Evolutionary conservation across 2,113 vertebrate species (phyloP), one percentile per base, ranked within the genome.

Genomic region (Laticauda colubrina): DNA sequence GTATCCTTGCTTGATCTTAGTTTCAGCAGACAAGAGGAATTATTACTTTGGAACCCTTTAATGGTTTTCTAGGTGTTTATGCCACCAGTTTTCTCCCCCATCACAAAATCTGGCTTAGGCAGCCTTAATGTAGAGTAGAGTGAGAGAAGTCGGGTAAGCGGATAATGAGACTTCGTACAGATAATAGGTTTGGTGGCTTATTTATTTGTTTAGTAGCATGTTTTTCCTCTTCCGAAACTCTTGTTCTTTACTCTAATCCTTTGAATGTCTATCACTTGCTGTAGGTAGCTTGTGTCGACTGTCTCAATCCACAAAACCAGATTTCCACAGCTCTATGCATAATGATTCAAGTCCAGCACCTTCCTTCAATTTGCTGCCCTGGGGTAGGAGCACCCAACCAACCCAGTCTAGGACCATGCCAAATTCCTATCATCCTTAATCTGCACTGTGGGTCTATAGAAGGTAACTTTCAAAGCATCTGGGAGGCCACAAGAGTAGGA

Each of bases 221-320:
- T 93, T 93, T 91, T 91, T 12, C 90, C 95, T 91, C 87, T 92
- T 93, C 89, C 85, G 91, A 96, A 95, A 94, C 93, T 43, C 89
- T 15, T 43, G 86, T 75, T 88, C 85, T 88, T 93, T 75, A 90
- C 89, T 39, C 90, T 96, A 96, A 97, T 97, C 96, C 96, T 95
- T 96, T 97, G 95, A 97, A 96, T 86, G 96, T 96, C 96, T 97
- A 89, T 89, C 96, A 96, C 94, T 95, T 95, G 92, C 93, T 93
- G 69, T 91, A 89, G 93, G 92, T 90, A 64, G 93, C 87, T 94
- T 89, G 39, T 69, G 81, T 95, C 94, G 96, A 96, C 93, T 89
- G 93, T 97, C 97, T 97, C 97, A 98, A 98, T 96, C 96, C 96
- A 97, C 96, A 96, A 94, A 92, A 89, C 5, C 89, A 87, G 88